phyloP scores from a whole-genome alignment of 2,888 invertebrate species.

The Acrocyrtus sp. region DNA sequence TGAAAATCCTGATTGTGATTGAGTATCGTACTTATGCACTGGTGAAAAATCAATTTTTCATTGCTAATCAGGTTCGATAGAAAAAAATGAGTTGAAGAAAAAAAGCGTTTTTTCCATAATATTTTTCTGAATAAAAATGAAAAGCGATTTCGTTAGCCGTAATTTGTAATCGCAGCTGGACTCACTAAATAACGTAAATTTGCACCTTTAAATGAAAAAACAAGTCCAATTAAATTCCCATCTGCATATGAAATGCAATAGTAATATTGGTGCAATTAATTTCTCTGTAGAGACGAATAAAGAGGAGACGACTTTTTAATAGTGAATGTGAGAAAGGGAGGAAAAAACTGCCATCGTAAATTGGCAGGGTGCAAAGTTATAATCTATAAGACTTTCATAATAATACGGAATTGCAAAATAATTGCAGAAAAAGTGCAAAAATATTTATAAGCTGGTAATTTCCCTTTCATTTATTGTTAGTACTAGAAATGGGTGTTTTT shows the following conservation, averaged over 20 bases:
- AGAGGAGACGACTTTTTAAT: background rate
- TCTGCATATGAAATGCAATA: too few relatives aligned
- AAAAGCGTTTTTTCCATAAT: too few relatives aligned
- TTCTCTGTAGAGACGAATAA: background rate
- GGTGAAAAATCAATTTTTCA: slow-evolving; percentile 12
- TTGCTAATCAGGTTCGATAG: slow-evolving; percentile 2
- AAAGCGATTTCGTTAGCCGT: too few relatives aligned
- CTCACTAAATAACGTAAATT: background rate
- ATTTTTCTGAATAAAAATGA: too few relatives aligned
- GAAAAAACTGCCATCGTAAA: too few relatives aligned
- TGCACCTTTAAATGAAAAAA: background rate
- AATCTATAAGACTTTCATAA: too few relatives aligned
- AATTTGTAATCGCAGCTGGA: background rate
- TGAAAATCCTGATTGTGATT: slow-evolving; percentile 21
- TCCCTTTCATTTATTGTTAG: background rate
- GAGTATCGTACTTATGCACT: background rate
- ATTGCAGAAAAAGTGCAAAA: background rate
- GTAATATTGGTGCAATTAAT: too few relatives aligned
- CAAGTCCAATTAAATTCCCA: background rate
- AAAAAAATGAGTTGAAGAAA: background rate
- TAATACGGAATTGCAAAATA: background rate
- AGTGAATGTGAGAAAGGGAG: background rate
- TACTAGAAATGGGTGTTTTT: background rate
- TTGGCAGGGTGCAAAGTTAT: too few relatives aligned
- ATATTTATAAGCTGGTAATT: background rate